Conservation (phyloP, 2,888 invertebrate species). For the Brenthis ino region DNA sequence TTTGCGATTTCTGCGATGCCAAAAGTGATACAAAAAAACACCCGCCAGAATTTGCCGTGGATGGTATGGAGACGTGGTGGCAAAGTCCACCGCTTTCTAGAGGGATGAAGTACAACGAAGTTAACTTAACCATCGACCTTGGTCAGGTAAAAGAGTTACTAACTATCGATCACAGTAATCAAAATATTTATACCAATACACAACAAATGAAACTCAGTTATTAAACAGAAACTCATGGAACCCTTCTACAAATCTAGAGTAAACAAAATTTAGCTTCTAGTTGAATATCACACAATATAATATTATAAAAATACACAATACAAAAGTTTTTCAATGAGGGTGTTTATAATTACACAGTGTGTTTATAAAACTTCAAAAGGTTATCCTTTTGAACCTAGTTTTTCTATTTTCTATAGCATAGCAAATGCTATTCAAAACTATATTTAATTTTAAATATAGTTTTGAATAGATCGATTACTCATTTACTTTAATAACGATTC, state of each 20-base stretch:
- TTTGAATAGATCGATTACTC: too few species aligned
- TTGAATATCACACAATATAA: too few species aligned
- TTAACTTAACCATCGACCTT: constrained; percentile 97
- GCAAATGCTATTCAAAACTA: too few species aligned
- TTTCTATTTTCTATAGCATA: too few species aligned
- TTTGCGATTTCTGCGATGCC: constrained; percentile 95
- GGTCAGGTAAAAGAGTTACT: constrained; percentile 88
- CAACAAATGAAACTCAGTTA: neutral
- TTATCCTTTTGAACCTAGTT: too few species aligned
- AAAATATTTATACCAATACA: neutral
- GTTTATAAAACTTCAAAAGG: too few species aligned
- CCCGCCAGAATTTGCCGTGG: constrained; percentile 95
- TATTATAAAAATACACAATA: too few species aligned
- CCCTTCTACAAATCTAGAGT: too few species aligned
- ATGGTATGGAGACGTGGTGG: constrained; percentile 99
- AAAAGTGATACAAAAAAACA: constrained; percentile 89
- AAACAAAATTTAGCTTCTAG: too few species aligned
- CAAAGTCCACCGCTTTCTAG: constrained; percentile 98
- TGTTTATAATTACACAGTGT: too few species aligned
- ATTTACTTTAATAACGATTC: neutral
- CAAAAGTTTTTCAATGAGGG: too few species aligned
- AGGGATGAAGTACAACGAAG: constrained; percentile 97
- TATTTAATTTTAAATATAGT: too few species aligned
- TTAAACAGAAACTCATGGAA: neutral
- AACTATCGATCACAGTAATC: neutral